Conservation (phyloP, 2,888 invertebrate species). For the Hyposoter didymator region DNA sequence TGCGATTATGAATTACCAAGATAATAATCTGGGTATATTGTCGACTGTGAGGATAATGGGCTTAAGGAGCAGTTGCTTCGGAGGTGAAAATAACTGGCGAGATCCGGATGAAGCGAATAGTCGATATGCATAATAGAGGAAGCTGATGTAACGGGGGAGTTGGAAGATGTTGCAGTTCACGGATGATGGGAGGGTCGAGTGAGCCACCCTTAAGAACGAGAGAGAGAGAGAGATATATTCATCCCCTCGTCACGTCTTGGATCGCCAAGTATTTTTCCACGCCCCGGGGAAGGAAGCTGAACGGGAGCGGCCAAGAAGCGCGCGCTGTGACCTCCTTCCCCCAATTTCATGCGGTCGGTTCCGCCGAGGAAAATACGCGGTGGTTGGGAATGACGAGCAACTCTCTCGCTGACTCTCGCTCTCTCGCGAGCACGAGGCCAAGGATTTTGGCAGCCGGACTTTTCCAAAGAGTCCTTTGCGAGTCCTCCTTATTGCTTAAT, state of each 20-base stretch:
- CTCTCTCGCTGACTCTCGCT: too few species aligned
- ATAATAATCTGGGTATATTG: neutral
- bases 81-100: conserved; percentile 10
- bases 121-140: conserved; percentile 56
- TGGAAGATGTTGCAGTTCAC: conserved; percentile 50
- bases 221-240: conserved; percentile 18
- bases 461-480: conserved; percentile 46
- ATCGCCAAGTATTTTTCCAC: conserved; percentile 69
- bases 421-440: conserved; percentile 16
- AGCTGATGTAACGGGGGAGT: conserved; percentile 54
- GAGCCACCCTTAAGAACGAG: conserved; percentile 44
- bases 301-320: conserved; percentile 66
- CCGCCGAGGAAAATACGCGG: conserved; percentile 55
- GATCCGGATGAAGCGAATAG: conserved; percentile 54
- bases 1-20: conserved; percentile 15
- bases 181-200: conserved; percentile 39
- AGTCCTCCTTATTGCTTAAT: conserved; percentile 50
- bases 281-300: conserved; percentile 64
- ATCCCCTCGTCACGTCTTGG: conserved; percentile 62
- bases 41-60: neutral
- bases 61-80: conserved; percentile 26
- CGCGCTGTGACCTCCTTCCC: conserved; percentile 66
- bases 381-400: conserved; percentile 56
- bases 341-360: conserved; percentile 64
- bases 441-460: conserved; percentile 40